phyloP scores from a whole-genome alignment of 2,113 vertebrate genomes.

The Romanogobio albipinnatus region DNA sequence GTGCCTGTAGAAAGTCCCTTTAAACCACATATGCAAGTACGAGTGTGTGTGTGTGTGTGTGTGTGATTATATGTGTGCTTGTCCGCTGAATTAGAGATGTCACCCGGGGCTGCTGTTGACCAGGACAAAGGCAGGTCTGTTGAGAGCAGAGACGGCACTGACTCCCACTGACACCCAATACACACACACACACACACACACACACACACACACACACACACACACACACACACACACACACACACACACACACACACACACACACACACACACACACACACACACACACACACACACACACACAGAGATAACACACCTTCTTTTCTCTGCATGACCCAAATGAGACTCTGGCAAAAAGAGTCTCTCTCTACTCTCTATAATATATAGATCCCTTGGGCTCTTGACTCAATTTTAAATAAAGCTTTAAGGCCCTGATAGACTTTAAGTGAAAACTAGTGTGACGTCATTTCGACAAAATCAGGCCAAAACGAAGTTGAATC shows the following conservation, averaged over 20 bases:
- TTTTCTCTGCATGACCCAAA: not conserved
- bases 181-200: not conserved
- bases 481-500: too few relatives aligned
- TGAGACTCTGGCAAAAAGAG: not conserved
- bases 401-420: too few relatives aligned
- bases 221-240: not conserved
- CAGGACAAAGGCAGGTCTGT: conserved; percentile 49
- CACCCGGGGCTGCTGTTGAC: conserved; percentile 14
- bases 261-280: not conserved
- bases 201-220: not conserved
- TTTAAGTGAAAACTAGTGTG: too few relatives aligned
- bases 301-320: not conserved
- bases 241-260: not conserved
- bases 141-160: conserved; percentile 4
- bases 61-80: conserved; percentile 28
- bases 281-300: not conserved
- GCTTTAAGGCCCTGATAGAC: too few relatives aligned
- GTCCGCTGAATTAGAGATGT: conserved; percentile 4
- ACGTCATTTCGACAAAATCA: too few relatives aligned
- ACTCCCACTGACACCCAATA: not conserved
- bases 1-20: not conserved
- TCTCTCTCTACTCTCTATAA: too few relatives aligned
- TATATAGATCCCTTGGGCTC: too few relatives aligned
- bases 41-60: not conserved
- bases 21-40: not conserved